Base-by-base conservation (phyloP, 23 tunicate species). In the Phallusia fumigata region DNA sequence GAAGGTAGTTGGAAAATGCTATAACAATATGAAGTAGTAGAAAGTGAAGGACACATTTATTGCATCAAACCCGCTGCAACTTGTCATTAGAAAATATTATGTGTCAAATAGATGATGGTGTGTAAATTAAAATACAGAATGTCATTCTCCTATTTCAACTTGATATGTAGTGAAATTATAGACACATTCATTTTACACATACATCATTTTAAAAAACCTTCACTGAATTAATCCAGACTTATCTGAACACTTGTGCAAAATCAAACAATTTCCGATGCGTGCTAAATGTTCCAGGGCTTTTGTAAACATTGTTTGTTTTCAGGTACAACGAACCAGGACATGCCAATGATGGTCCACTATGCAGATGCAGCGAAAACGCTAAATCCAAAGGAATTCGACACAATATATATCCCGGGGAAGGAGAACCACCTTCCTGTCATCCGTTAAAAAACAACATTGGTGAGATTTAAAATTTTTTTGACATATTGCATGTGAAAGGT, bases 291-390 rank as follows among this genome's bases (percentile, higher is more conserved):
- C 5, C 10, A 40, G 10, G 10, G 47, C 10, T 40, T 40, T 40
- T 3, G 10, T 40, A 5, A 40, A 40, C 47, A 40, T n/a, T n/a
- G 10, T 40, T 40, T 3, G 8, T 28, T 32, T 52, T 0, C 36
- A 87, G 91, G 91, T 90, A 95, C 84, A 95, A 95, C 75, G 99
- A 95, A 33, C 93, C 92, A 19, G 83, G 64, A 8, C 95, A 90
- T 65, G 95, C 95, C 0, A 97, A 97, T 64, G 99, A 97, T 77
- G 99, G 99, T 10, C 97, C 91, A 0, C 82, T 97, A 2, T 97
- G 99, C 69, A 79, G 82, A 22, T 97, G 99, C 52, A 80, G 79
- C 50, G 65, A 65, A 79, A 76, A 73, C 15, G 83, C 91, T 12
- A 74, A 86, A 49, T 18, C 40, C 22, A 83, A 81, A 36, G 99